Evolutionary conservation across 2,888 invertebrate species (phyloP).

Genomic region (Trachelus troglodyta): DNA sequence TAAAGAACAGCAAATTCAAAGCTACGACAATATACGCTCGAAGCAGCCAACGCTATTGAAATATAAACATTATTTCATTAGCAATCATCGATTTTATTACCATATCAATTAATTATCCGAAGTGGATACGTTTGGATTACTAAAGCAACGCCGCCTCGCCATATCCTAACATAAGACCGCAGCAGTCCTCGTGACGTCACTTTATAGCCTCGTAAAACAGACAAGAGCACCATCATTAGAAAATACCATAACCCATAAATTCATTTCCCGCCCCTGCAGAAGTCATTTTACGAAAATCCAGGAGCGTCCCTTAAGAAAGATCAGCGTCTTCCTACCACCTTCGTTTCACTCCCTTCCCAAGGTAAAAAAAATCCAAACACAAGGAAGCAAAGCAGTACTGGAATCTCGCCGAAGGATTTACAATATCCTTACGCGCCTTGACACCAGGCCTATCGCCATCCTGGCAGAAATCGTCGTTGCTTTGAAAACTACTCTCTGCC

Average conservation of each 20-base stretch:
- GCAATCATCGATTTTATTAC: slow-evolving; percentile 62
- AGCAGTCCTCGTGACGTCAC: slow-evolving; percentile 52
- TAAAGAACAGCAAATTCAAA: neutral
- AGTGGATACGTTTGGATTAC: slow-evolving; percentile 55
- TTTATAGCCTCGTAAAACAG: slow-evolving; percentile 64
- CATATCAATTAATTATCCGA: slow-evolving; percentile 61
- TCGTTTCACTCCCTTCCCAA: neutral
- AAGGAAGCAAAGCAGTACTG: neutral
- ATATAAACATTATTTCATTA: slow-evolving; percentile 57
- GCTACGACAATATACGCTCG: neutral
- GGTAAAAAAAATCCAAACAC: neutral
- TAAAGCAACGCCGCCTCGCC: slow-evolving; percentile 20
- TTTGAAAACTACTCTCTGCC: slow-evolving; percentile 4
- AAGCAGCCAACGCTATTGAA: slow-evolving; percentile 11
- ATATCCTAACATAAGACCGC: neutral
- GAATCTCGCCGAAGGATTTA: neutral
- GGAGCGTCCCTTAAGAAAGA: neutral
- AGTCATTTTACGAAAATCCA: neutral
- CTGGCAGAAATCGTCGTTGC: neutral
- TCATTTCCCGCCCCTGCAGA: neutral
- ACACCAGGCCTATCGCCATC: neutral
- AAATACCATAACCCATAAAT: slow-evolving; percentile 44
- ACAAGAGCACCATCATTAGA: slow-evolving; percentile 53
- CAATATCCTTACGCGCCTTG: neutral
- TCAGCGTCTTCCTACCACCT: neutral